Evolutionary conservation across 1,140 invertebrate genomes (phyloP).

Genomic region (Drosophila bipectinata): DNA sequence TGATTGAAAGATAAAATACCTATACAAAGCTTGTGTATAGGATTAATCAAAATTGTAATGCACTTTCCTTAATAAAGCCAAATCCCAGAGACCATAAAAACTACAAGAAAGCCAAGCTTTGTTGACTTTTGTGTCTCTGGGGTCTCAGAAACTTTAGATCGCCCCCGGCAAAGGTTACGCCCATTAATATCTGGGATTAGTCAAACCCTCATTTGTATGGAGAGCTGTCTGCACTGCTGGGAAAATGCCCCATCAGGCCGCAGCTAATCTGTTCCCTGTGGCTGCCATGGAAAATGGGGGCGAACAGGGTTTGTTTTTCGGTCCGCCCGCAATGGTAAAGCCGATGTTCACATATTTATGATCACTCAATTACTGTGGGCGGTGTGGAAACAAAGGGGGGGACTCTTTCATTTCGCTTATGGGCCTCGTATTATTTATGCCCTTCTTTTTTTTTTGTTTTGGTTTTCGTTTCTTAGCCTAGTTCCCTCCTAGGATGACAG

Average conservation of each 20-base stretch:
- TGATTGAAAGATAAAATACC: too few relatives aligned
- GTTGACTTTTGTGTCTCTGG: conserved; percentile 28
- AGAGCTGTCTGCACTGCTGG: background rate
- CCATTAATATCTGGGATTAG: conserved; percentile 30
- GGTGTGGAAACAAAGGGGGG: background rate
- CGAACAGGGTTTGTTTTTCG: background rate
- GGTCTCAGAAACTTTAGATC: conserved; percentile 4
- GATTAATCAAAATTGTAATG: background rate
- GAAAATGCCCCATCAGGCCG: conserved; percentile 17
- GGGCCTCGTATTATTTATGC: conserved; percentile 61
- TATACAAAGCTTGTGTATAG: too few relatives aligned
- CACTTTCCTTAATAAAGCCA: background rate
- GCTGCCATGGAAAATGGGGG: conserved; percentile 16
- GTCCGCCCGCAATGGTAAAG: conserved; percentile 6
- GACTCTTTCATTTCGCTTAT: conserved; percentile 56
- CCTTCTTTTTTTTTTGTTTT: conserved; percentile 2
- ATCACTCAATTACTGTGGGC: conserved; percentile 63
- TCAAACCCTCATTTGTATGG: conserved; percentile 22
- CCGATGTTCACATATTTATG: conserved; percentile 68
- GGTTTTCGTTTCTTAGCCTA: conserved; percentile 7
- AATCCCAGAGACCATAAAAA: conserved; percentile 17
- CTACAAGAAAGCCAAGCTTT: conserved; percentile 1
- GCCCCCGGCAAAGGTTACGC: conserved; percentile 4
- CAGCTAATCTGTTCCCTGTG: conserved; percentile 49
- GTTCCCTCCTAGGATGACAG: conserved; percentile 8